A percentile compares a stretch with the other conserved stretches of the same genome.
Evolutionary conservation across 2,888 invertebrate genomes (phyloP).

Genomic region (Eilema sororculum): DNA sequence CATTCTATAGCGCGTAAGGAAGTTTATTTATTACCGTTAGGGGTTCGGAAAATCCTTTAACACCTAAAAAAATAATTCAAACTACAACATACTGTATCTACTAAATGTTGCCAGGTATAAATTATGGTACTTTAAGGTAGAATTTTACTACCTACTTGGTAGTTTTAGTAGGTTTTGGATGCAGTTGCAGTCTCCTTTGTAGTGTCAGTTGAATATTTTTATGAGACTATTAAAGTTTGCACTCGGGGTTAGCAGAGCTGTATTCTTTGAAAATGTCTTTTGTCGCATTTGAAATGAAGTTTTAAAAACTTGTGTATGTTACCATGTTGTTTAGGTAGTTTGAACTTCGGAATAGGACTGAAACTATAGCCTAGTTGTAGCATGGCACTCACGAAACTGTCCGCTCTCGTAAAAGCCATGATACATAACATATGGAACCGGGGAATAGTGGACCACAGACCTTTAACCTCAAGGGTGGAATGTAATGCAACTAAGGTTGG

Average conservation of each 20-base stretch:
- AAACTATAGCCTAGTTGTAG: no score
- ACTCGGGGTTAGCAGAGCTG: constrained; percentile 15
- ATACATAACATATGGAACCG: neutral
- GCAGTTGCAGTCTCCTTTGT: constrained; percentile 15
- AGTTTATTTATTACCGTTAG: constrained; percentile 64
- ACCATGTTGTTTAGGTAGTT: no score
- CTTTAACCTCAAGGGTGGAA: no score
- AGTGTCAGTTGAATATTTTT: constrained; percentile 26
- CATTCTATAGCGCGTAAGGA: constrained; percentile 53
- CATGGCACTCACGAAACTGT: neutral
- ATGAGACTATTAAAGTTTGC: constrained; percentile 22
- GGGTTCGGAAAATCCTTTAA: constrained; percentile 67
- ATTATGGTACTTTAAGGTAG: constrained; percentile 29
- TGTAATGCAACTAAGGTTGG: no score
- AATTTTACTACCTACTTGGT: constrained; percentile 24
- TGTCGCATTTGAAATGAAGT: constrained; percentile 10
- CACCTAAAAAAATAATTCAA: constrained; percentile 76
- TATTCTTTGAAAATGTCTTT: constrained; percentile 9
- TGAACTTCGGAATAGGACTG: no score
- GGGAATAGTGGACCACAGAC: no score
- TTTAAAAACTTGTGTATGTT: neutral
- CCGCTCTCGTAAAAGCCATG: neutral
- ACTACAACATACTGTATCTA: constrained; percentile 23
- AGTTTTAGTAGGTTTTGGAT: constrained; percentile 26
- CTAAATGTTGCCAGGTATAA: constrained; percentile 27